These are phyloP conservation scores for Clusia tigrina DNA, from an alignment of 2,888 invertebrate genomes.

Conservation along the genomic window DNA sequence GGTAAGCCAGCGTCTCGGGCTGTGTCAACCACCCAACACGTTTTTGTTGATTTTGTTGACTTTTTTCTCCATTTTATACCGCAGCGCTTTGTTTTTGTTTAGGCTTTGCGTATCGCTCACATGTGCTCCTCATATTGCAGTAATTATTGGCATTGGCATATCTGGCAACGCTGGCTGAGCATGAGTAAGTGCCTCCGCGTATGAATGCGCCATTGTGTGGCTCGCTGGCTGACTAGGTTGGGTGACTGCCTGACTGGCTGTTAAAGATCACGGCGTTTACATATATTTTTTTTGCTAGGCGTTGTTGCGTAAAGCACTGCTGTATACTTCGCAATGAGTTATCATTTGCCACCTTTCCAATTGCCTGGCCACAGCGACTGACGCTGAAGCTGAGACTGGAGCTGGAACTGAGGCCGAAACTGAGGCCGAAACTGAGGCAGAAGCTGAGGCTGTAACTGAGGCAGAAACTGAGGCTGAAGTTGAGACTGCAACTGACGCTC, in stretches of 20 bases:
- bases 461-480: too few relatives aligned
- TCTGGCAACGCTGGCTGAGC: too few relatives aligned
- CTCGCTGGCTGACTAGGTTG: neutral
- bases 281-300: slow-evolving; percentile 24
- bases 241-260: neutral
- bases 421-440: too few relatives aligned
- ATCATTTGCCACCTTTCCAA: slow-evolving; percentile 33
- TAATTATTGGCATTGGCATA: slow-evolving; percentile 6
- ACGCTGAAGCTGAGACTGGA: neutral
- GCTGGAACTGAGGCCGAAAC: too few relatives aligned
- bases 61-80: neutral
- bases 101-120: neutral
- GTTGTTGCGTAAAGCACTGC: slow-evolving; percentile 35
- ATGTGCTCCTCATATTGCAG: neutral
- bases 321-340: slow-evolving; percentile 36
- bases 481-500: too few relatives aligned
- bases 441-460: too few relatives aligned
- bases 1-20: too few relatives aligned
- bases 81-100: slow-evolving; percentile 3
- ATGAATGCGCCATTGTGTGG: slow-evolving; percentile 9
- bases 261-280: slow-evolving; percentile 8
- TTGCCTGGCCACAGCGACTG: neutral
- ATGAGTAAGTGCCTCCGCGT: slow-evolving; percentile 10
- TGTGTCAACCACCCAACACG: slow-evolving; percentile 21
- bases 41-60: slow-evolving; percentile 6